Percentiles rank a stretch among this genome's conserved stretches.
phyloP scores from a whole-genome alignment of 2,888 invertebrate species.

The Endomychus coccineus region DNA sequence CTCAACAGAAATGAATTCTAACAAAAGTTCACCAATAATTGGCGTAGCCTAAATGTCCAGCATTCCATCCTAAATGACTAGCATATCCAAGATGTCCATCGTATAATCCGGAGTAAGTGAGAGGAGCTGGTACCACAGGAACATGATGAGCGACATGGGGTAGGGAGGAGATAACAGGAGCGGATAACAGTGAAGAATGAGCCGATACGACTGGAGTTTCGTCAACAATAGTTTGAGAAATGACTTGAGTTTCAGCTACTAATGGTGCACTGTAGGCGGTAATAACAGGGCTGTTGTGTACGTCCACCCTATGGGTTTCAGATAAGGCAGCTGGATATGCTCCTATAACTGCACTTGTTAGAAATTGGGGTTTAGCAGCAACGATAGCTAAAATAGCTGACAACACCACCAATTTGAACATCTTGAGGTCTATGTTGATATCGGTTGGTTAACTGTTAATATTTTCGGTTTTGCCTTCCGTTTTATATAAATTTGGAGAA shows the following conservation, averaged over 20 bases:
- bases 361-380: conserved; percentile 43
- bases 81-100: no score
- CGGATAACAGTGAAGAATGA: background rate
- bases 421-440: conserved; percentile 26
- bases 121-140: conserved; percentile 4
- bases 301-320: conserved; percentile 41
- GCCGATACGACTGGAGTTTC: background rate
- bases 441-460: no score
- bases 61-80: no score
- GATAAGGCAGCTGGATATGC: no score
- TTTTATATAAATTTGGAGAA: no score
- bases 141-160: no score
- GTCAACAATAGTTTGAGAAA: background rate
- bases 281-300: conserved; percentile 35
- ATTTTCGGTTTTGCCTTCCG: no score
- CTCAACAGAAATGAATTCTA: no score
- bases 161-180: background rate
- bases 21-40: no score
- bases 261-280: conserved; percentile 11
- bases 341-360: no score
- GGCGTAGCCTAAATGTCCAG: no score
- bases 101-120: conserved; percentile 3
- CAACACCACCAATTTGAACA: conserved; percentile 54
- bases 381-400: conserved; percentile 52
- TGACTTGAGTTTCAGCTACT: background rate